Percentiles rank a stretch among this genome's conserved stretches.
Conservation (phyloP, 2,113 vertebrate species). For the Hylia prasina region DNA sequence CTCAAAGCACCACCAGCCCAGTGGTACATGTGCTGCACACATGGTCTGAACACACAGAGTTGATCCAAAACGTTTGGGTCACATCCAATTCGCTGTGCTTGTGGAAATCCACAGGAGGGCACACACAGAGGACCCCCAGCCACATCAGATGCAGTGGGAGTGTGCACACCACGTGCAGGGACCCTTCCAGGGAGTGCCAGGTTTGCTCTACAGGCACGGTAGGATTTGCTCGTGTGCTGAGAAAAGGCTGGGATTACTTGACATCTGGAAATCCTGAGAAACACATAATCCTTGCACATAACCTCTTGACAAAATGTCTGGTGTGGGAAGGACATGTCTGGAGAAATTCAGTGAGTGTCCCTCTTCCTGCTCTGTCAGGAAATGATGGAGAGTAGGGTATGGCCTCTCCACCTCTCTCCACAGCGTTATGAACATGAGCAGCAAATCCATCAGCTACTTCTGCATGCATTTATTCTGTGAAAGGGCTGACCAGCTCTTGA, state of each 20-base stretch:
- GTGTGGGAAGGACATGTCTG: not conserved
- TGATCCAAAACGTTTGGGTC: not conserved
- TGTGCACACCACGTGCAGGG: not conserved
- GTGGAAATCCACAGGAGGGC: not conserved
- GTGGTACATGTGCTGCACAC: not conserved
- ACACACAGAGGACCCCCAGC: not conserved
- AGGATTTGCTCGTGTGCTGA: not conserved
- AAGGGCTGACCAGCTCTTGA: not conserved
- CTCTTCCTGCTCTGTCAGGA: not conserved
- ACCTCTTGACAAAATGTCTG: not conserved
- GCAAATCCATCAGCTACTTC: not conserved
- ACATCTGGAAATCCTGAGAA: not conserved
- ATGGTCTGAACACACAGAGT: not conserved
- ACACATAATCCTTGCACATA: not conserved
- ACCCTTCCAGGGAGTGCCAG: not conserved
- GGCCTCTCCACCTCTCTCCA: not conserved
- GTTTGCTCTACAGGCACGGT: not conserved
- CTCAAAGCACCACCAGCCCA: not conserved
- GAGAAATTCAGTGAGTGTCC: not conserved
- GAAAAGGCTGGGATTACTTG: not conserved
- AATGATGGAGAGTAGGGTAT: not conserved
- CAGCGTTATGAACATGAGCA: not conserved
- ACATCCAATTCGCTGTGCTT: not conserved
- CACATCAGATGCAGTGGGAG: not conserved
- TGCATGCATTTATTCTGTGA: not conserved